phyloP scores from a whole-genome alignment of 2,797 vertebrate species.

The Crocodylus rhombifer region DNA sequence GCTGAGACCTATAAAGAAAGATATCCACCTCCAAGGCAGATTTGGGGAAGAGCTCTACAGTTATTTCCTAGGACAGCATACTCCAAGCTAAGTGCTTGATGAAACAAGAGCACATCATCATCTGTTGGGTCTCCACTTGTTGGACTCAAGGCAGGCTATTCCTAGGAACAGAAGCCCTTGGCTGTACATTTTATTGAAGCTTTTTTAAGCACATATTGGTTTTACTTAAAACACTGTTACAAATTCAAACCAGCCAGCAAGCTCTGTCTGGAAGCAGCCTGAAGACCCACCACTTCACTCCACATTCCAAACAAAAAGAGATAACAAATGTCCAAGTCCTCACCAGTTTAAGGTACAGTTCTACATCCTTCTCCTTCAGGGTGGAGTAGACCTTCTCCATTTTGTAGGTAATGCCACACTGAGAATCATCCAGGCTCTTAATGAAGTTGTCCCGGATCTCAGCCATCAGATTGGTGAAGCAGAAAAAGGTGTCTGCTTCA shows the following conservation, averaged over 20 bases:
- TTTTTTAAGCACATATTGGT: not conserved
- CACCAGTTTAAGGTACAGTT: conserved; percentile 95
- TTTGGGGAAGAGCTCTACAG: too few species aligned
- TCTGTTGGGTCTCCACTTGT: not conserved
- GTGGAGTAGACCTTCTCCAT: conserved; percentile 98
- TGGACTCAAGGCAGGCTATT: not conserved
- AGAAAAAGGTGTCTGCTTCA: conserved; percentile 97
- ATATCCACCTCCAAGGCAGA: too few species aligned
- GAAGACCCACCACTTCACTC: not conserved
- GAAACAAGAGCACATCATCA: not conserved
- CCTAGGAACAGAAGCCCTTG: not conserved
- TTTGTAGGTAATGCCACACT: conserved; percentile 97
- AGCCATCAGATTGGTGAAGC: conserved; percentile 98
- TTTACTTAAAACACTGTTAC: not conserved
- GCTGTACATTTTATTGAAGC: not conserved
- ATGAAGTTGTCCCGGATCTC: conserved; percentile 99
- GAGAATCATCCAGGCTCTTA: conserved; percentile 97
- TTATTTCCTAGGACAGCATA: too few species aligned
- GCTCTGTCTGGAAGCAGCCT: not conserved
- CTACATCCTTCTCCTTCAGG: conserved; percentile 92
- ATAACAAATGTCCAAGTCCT: conserved; percentile 45
- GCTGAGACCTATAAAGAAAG: too few species aligned
- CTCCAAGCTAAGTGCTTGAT: not conserved
- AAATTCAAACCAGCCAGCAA: not conserved
- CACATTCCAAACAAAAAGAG: not conserved